Evolutionary conservation across 1,140 invertebrate genomes (phyloP), one percentile per base, ranked within the genome.

Genomic region (Scaptodrosophila lebanonensis): DNA sequence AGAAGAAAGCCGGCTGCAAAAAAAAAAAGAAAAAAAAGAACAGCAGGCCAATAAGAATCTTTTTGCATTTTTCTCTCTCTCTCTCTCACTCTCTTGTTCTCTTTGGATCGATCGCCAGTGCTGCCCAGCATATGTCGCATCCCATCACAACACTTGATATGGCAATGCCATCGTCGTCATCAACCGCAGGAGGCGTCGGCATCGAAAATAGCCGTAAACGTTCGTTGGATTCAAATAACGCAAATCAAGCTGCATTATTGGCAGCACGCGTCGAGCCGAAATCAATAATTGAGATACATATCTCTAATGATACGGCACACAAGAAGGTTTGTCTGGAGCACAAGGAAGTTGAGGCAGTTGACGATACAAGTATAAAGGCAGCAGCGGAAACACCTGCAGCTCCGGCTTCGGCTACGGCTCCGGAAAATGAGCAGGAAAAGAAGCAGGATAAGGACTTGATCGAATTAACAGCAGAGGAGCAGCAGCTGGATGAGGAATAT

Each of bases 271-370:
- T 42, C 13, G 75, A 83, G 20, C 76, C 76, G 1, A 82, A 57
- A 35, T 82, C 75, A 2, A 82, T 82, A 5, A 82, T 82, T 18
- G 75, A 82, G 16, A 82, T 82, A 44, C 76, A 70, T 15, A 82
- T 82, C 29, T 82, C 69, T 0, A 82, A 82, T 56, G 75, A 82
- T 9, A 51, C 29, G 1, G 25, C 0, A n/a, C 47, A 6, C 39
- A 42, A 39, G 1, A 8, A 9, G 42, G 48, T 20, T 16, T 39
- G 30, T 33, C 20, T 20, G 39, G 13, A 8, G 25, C 6, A 18
- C 11, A 47, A 52, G 56, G 35, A 59, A 49, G 2, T 22, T 6
- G 12, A 6, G 27, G 22, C 27, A 11, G 13, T n/a, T 5, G 8
- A 22, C 15, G 17, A 18, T 2, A 13, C 6, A 29, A 17, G 27